Conservation (phyloP, 37 sponge, comb jelly and placozoan genomes). For the Theonella swinhoei region DNA sequence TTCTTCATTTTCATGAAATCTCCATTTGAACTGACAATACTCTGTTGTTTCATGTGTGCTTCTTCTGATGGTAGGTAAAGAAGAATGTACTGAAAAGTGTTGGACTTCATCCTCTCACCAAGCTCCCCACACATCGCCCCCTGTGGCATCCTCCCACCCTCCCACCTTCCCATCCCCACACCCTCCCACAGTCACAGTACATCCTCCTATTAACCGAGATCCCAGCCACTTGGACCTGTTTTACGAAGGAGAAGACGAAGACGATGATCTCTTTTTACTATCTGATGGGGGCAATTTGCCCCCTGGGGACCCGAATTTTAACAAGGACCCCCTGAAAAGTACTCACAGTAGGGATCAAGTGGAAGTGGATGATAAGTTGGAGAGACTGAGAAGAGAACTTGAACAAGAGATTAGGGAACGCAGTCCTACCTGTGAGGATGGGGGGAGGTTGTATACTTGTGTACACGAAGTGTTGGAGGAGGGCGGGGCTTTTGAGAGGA, state of each 20-base stretch:
- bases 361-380: neutral
- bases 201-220: too few relatives aligned
- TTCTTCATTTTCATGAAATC: too few relatives aligned
- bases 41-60: too few relatives aligned
- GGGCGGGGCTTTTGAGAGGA: too few relatives aligned
- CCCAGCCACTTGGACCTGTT: slow-evolving; percentile 11
- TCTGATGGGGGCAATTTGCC: neutral
- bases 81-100: neutral
- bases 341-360: neutral
- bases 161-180: neutral
- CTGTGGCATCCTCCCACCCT: neutral
- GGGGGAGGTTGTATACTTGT: too few relatives aligned
- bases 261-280: slow-evolving; percentile 1
- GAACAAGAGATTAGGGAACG: too few relatives aligned
- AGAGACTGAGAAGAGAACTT: neutral
- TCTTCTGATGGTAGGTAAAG: neutral
- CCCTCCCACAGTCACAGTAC: neutral
- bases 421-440: too few relatives aligned
- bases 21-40: too few relatives aligned
- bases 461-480: too few relatives aligned
- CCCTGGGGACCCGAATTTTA: neutral
- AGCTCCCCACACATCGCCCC: neutral
- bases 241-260: slow-evolving; percentile 13
- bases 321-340: neutral
- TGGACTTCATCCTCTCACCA: neutral